Evolutionary conservation across 2,797 vertebrate genomes (phyloP).

Genomic region (Poeciliopsis presidionis): DNA sequence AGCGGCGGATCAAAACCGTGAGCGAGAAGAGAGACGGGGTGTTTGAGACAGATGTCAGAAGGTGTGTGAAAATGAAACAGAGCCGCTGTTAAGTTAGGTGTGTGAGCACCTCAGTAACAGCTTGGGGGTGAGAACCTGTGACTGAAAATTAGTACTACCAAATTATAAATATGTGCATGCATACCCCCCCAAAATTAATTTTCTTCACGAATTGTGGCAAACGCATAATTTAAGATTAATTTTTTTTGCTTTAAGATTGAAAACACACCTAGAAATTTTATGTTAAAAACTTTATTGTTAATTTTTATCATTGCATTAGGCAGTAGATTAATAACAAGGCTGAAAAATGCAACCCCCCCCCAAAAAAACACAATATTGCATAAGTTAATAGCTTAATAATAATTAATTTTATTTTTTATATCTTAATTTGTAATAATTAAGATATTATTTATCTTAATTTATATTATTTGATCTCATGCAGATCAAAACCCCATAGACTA

Average conservation of each 20-base stretch:
- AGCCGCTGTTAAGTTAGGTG: slow-evolving; percentile 31
- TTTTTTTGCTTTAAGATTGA: neutral
- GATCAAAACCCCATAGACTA: neutral
- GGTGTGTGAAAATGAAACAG: slow-evolving; percentile 48
- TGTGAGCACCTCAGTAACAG: slow-evolving; percentile 1
- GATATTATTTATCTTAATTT: too few species aligned
- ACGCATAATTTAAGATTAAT: neutral
- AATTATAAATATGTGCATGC: neutral
- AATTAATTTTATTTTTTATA: neutral
- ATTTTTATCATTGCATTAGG: neutral
- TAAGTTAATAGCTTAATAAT: neutral
- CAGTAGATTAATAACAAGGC: neutral
- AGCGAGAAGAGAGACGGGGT: slow-evolving; percentile 13
- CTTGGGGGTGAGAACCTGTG: slow-evolving; percentile 9
- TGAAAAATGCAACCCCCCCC: neutral
- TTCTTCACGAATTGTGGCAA: neutral
- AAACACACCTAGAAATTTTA: neutral
- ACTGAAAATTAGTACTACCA: neutral
- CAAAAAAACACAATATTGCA: neutral
- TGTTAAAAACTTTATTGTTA: neutral
- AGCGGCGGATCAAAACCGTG: slow-evolving; percentile 48
- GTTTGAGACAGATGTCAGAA: slow-evolving; percentile 37
- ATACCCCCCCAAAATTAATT: neutral
- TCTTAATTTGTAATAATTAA: too few species aligned
- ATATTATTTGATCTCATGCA: too few species aligned